Percentiles rank a stretch among this genome's conserved stretches.
phyloP scores from a whole-genome alignment of 2,797 vertebrate species.

The Crax fasciolata region DNA sequence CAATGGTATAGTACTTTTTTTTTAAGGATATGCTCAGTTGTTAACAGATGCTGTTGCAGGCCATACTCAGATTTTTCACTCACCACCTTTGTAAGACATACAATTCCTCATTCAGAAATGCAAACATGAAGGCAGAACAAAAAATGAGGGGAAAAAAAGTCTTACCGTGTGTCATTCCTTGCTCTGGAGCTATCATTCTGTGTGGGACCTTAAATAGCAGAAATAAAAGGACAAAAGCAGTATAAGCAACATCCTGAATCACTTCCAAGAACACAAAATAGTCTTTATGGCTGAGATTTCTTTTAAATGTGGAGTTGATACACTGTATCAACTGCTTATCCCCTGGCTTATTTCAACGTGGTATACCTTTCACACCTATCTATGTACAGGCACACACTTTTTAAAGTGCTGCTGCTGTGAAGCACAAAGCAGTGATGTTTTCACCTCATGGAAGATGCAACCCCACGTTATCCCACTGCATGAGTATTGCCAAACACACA shows the following conservation, averaged over 20 bases:
- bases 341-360: neutral
- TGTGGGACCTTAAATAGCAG: constrained; percentile 79
- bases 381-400: neutral
- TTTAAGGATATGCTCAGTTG: neutral
- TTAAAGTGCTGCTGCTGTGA: neutral
- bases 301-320: neutral
- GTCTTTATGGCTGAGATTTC: neutral
- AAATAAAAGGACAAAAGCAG: constrained; percentile 44
- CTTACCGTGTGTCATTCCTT: constrained; percentile 82
- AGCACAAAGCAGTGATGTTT: neutral
- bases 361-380: neutral
- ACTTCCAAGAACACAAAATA: neutral
- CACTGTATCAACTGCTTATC: neutral
- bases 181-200: constrained; percentile 79
- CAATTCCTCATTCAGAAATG: neutral
- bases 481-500: neutral
- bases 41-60: neutral
- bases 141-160: neutral
- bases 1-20: neutral
- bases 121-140: neutral
- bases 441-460: neutral
- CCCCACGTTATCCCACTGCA: neutral
- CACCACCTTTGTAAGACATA: neutral
- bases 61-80: neutral
- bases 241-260: neutral